Base-by-base conservation (phyloP, 2,113 vertebrate genomes). In the Procapra przewalskii region DNA sequence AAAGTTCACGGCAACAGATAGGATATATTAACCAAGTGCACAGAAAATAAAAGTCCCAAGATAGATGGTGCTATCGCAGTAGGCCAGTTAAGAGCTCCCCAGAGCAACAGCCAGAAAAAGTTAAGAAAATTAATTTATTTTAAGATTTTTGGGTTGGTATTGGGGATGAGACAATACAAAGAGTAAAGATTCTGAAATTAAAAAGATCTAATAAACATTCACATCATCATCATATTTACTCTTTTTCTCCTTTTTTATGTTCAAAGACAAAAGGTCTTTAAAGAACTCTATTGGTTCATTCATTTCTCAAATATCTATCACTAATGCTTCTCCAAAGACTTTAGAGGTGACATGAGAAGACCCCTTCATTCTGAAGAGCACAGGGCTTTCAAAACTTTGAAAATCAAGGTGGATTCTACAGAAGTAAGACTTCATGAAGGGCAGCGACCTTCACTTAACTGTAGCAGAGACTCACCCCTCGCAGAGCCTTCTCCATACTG, bases 1-100 rank as follows among this genome's bases (percentile, higher is more conserved):
- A 60, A 83, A 89, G 25, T 45, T 80, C 60, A 89, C 31, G 31
- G 15, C 59, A 80, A 94, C 64, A 80, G 21, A 96, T 15, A 55
- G n/a, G 5, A 27, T 33, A 59, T 52, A 97, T 82, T 79, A 96
- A 64, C n/a, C 60, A 92, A 82, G 31, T 33, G 36, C 27, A 82
- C 33, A 97, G n/a, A 90, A 95, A 93, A 84, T 57, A 50, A 81
- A 92, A 89, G 31, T 90, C 79, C 45, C 94, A 97, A 89, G 52
- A 83, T 23, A 95, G 29, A 95, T 36, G 15, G 5, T 91, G 57
- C 21, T 90, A 67, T 45, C 96, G 31, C 36, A 62, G 27, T 36
- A 84, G 48, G 23, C 15, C 29, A 59, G 86, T 94, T 88, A 95
- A 94, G 79, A 94, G 62, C 27, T 36, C 85, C 94, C 67, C 57